These are phyloP conservation scores for Heliconius charithonia DNA, from an alignment of 2,888 invertebrate genomes.

Conservation along the genomic window DNA sequence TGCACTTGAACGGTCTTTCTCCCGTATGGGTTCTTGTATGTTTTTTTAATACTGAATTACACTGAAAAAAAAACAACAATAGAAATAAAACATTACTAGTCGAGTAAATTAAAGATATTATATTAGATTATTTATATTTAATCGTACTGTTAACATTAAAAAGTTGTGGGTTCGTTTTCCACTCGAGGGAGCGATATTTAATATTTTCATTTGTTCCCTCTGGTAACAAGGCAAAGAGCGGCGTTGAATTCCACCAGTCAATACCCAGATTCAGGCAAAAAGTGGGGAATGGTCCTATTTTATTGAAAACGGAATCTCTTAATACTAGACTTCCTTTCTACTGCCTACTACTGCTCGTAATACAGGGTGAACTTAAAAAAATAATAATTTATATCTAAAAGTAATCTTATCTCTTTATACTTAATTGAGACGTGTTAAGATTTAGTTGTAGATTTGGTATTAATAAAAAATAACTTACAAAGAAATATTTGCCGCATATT, in stretches of 20 bases:
- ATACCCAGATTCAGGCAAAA: background rate
- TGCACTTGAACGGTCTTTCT: slow-evolving; percentile 65
- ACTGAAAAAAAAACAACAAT: slow-evolving; percentile 55
- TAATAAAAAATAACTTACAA: slow-evolving; percentile 55
- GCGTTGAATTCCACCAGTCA: background rate
- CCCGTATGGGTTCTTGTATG: slow-evolving; percentile 71
- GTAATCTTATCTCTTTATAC: background rate
- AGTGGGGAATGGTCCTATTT: background rate
- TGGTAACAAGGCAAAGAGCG: no score
- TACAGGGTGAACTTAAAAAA: background rate
- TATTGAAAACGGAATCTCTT: background rate
- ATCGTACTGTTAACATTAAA: background rate
- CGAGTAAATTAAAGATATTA: background rate
- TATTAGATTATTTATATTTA: background rate
- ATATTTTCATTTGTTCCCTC: background rate
- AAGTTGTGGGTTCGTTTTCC: no score
- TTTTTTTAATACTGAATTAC: slow-evolving; percentile 62
- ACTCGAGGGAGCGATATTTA: no score
- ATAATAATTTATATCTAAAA: background rate
- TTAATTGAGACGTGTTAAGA: no score
- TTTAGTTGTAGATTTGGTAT: no score
- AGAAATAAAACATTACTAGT: no score
- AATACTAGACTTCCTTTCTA: background rate
- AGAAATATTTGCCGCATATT: slow-evolving; percentile 65
- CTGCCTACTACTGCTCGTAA: background rate